Evolutionary conservation across 53 echinoderm and acorn worm genomes (phyloP).

Genomic region (Mesocentrotus franciscanus): DNA sequence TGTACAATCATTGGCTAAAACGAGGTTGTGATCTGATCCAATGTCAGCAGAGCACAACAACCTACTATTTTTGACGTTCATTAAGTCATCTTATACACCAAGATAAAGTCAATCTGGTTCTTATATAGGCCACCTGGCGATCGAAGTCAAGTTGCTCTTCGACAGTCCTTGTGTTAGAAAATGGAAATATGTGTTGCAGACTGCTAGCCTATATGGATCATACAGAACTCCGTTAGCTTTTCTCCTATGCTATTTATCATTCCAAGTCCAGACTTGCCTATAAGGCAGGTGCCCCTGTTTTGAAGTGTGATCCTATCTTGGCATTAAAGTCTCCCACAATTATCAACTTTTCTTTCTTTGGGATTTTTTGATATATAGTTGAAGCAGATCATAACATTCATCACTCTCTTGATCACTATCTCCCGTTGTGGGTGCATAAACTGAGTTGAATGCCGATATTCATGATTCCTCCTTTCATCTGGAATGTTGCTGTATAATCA

Average conservation of each 20-base stretch:
- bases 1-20: neutral
- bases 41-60: constrained; percentile 52
- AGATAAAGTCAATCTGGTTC: neutral
- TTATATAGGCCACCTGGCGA: too few species aligned
- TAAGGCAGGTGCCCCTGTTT: constrained; percentile 35
- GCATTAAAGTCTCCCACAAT: constrained; percentile 62
- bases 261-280: constrained; percentile 52
- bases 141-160: too few species aligned
- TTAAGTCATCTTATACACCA: neutral
- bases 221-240: constrained; percentile 49
- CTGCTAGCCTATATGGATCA: constrained; percentile 3
- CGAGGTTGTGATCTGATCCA: constrained; percentile 57
- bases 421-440: constrained; percentile 69
- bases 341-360: constrained; percentile 48
- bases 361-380: constrained; percentile 25
- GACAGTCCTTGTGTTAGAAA: too few species aligned
- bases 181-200: constrained; percentile 50
- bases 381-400: constrained; percentile 51
- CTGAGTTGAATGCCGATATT: constrained; percentile 60
- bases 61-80: neutral
- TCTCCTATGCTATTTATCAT: constrained; percentile 59
- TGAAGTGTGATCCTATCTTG: constrained; percentile 61
- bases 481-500: constrained; percentile 13
- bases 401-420: constrained; percentile 36
- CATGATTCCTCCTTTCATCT: neutral